A percentile compares a stretch with the other conserved stretches of the same genome.
Conservation (phyloP, 2,888 invertebrate species). For the Lasioglossum lativentre region DNA sequence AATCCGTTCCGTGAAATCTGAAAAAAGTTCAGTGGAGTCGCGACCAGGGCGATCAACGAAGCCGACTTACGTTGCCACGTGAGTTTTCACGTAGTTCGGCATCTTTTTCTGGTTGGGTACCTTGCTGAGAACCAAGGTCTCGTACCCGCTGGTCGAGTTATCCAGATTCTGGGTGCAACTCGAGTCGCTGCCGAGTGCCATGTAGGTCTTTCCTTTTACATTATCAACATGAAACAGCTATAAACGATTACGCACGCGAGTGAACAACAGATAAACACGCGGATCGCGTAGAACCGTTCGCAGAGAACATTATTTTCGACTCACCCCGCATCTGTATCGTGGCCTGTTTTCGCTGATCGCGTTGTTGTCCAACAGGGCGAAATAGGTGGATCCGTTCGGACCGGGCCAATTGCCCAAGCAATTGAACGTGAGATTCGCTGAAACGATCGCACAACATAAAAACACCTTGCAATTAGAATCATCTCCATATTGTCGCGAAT, state of each 20-base stretch:
- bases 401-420: slow-evolving; percentile 88
- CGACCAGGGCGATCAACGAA: neutral
- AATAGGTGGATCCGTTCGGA: slow-evolving; percentile 86
- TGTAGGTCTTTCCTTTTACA: slow-evolving; percentile 85
- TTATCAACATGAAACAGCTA: slow-evolving; percentile 86
- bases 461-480: neutral
- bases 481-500: neutral
- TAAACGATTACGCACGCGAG: slow-evolving; percentile 24
- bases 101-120: slow-evolving; percentile 80
- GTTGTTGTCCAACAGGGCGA: slow-evolving; percentile 86
- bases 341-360: slow-evolving; percentile 84
- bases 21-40: neutral
- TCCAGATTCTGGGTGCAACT: slow-evolving; percentile 87
- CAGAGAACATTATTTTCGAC: slow-evolving; percentile 72
- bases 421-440: slow-evolving; percentile 86
- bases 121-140: slow-evolving; percentile 86
- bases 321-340: slow-evolving; percentile 88
- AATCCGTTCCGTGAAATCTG: neutral
- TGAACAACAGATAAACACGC: neutral
- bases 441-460: slow-evolving; percentile 13
- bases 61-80: slow-evolving; percentile 81
- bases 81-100: slow-evolving; percentile 80
- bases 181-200: slow-evolving; percentile 88
- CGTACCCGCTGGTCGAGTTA: slow-evolving; percentile 87
- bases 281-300: neutral